Conservation (phyloP, 2,113 vertebrate genomes). For the Tragelaphus imberbis region DNA sequence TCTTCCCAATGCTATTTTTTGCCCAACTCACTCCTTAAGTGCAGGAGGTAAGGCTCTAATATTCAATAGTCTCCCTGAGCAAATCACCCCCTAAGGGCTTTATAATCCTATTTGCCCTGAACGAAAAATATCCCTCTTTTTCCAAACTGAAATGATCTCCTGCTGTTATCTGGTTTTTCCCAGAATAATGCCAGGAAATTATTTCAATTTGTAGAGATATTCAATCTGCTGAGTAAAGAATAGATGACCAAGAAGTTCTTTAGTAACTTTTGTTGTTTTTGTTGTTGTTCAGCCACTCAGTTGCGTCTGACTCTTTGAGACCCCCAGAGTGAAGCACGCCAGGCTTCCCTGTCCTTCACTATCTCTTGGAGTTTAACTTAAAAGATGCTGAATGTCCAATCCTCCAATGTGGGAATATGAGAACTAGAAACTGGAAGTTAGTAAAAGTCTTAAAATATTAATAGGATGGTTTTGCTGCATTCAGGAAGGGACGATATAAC, state of each 20-base stretch:
- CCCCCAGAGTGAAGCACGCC: not conserved
- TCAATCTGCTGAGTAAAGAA: not conserved
- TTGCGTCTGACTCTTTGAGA: not conserved
- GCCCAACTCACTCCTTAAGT: not conserved
- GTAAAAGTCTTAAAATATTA: not conserved
- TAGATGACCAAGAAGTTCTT: not conserved
- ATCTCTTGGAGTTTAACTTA: not conserved
- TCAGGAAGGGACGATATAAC: not conserved
- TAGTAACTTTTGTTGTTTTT: not conserved
- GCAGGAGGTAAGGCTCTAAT: not conserved
- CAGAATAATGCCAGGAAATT: not conserved
- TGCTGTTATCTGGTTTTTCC: not conserved
- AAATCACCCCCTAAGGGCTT: not conserved
- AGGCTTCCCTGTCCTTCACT: not conserved
- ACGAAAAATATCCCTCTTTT: not conserved
- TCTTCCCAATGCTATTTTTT: not conserved
- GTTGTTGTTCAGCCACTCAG: not conserved
- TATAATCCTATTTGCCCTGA: not conserved
- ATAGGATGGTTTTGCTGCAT: not conserved
- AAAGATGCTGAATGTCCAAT: not conserved
- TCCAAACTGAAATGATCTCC: not conserved
- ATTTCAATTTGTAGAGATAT: not conserved
- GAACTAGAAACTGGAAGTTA: not conserved
- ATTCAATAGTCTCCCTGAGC: not conserved
- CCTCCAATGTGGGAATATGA: not conserved